phyloP scores from a whole-genome alignment of 2,888 invertebrate genomes.

The Drosophila atripex region DNA sequence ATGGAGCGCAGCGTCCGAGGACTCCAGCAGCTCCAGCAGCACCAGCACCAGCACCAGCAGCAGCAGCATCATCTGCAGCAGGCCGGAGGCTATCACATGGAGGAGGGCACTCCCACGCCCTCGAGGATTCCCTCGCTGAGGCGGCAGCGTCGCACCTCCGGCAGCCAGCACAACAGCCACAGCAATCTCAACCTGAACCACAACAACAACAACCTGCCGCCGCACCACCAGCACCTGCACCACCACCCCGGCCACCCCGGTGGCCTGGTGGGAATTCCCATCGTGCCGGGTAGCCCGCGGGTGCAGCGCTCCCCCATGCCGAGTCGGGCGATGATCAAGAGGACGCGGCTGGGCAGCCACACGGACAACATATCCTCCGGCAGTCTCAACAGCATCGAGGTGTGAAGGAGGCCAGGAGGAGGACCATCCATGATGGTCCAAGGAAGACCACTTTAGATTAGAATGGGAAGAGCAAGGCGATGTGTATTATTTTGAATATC shows the following conservation, averaged over 20 bases:
- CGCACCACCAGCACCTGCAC: slow-evolving; percentile 56
- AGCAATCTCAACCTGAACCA: slow-evolving; percentile 60
- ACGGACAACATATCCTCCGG: slow-evolving; percentile 84
- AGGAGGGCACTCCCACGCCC: slow-evolving; percentile 75
- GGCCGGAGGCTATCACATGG: slow-evolving; percentile 56
- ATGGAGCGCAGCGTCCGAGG: slow-evolving; percentile 81
- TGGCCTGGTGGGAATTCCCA: slow-evolving; percentile 80
- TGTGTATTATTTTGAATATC: slow-evolving; percentile 30
- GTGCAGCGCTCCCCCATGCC: slow-evolving; percentile 84
- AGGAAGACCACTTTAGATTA: slow-evolving; percentile 16
- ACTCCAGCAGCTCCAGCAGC: slow-evolving; percentile 67
- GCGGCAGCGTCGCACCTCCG: slow-evolving; percentile 81
- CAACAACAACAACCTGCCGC: slow-evolving; percentile 70
- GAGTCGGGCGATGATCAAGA: slow-evolving; percentile 81
- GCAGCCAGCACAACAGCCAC: slow-evolving; percentile 73
- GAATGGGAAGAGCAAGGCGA: neutral
- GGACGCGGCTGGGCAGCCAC: slow-evolving; percentile 83
- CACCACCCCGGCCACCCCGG: slow-evolving; percentile 59
- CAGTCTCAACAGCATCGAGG: slow-evolving; percentile 84
- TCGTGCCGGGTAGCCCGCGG: slow-evolving; percentile 82
- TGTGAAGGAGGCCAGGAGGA: slow-evolving; percentile 51
- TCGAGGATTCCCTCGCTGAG: slow-evolving; percentile 82
- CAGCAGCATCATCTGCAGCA: slow-evolving; percentile 58
- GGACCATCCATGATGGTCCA: too few species aligned
- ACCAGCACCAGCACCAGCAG: slow-evolving; percentile 66